Base-by-base conservation (phyloP, 2,888 invertebrate genomes). In the Tenthredo amoena region DNA sequence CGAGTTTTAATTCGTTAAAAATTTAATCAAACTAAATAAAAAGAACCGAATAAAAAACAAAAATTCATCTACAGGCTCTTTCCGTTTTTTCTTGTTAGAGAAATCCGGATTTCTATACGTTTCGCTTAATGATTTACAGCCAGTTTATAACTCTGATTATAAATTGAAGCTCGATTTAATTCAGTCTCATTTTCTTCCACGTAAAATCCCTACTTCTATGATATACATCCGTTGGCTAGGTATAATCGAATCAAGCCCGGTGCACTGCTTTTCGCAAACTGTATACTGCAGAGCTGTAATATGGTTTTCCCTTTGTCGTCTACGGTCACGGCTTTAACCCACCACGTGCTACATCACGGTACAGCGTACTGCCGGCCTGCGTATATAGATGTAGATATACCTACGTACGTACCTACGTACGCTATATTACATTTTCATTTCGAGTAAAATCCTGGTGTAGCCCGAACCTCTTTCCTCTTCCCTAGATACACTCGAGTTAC, bases 251-350 rank as follows among this genome's bases (percentile, higher is more conserved):
- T 55, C 55, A 55, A 77, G 55, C 12, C 55, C 55, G 15, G 31
- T 15, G 50, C 21, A 43, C 74, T 43, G 40, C 34, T 77, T 55
- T 34, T 55, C 77, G 34, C 50, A 77, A 77, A 77, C 77, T 74
- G 62, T 47, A 37, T n/a, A 3, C 12, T 15, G 21, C 43, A 21
- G 21, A 40, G 26, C 43, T 74, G 40, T 74, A 74, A 43, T 74
- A 74, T 21, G 40, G 43, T 74, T 74, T 43, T 43, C 74, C 74
- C 74, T 74, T 74, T 74, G 43, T 74, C 74, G 74, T 43, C 43
- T 74, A 26, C 12, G 68, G 72, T 12, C 21, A 15, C 5, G 21
- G 74, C 21, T 15, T 18, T 43, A 43, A 74, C 1, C 68, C 68
- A 43, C 31, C 74, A 47, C 74, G 40, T 47, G 74, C 40, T 74